A percentile compares a stretch with the other conserved stretches of the same genome.
Evolutionary conservation across 2,888 invertebrate species (phyloP).

Genomic region (Tenthredo scrophulariae): DNA sequence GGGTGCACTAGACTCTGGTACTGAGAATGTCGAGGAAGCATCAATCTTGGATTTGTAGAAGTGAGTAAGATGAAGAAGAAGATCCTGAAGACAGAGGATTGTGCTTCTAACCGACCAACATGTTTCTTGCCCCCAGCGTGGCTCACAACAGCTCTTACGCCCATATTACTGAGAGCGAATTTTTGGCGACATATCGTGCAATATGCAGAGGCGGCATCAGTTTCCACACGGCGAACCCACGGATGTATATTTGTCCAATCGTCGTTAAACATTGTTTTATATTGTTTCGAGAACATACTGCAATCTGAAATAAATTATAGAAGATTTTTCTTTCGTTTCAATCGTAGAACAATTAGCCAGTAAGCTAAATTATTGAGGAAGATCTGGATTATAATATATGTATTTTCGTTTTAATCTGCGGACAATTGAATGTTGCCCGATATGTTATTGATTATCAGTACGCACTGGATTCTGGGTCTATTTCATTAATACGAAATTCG

Average conservation of each 20-base stretch:
- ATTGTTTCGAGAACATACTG: not conserved
- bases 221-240: slow-evolving; percentile 34
- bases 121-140: slow-evolving; percentile 56
- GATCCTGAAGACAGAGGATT: not conserved
- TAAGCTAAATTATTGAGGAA: not conserved
- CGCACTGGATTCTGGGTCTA: no score
- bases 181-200: slow-evolving; percentile 54
- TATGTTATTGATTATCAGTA: not conserved
- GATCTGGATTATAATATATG: not conserved
- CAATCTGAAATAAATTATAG: not conserved
- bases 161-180: slow-evolving; percentile 56
- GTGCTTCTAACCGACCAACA: not conserved
- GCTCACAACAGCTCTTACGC: slow-evolving; percentile 55
- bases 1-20: not conserved
- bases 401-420: not conserved
- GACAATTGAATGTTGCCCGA: not conserved
- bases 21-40: not conserved
- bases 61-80: slow-evolving; percentile 34
- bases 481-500: no score
- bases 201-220: slow-evolving; percentile 19
- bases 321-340: not conserved
- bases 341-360: not conserved
- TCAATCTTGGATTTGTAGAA: slow-evolving; percentile 8
- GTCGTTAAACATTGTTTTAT: not conserved
- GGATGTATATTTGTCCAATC: not conserved